Conservation (phyloP, 2,797 vertebrate genomes). For the Coracias cyanogaster region DNA sequence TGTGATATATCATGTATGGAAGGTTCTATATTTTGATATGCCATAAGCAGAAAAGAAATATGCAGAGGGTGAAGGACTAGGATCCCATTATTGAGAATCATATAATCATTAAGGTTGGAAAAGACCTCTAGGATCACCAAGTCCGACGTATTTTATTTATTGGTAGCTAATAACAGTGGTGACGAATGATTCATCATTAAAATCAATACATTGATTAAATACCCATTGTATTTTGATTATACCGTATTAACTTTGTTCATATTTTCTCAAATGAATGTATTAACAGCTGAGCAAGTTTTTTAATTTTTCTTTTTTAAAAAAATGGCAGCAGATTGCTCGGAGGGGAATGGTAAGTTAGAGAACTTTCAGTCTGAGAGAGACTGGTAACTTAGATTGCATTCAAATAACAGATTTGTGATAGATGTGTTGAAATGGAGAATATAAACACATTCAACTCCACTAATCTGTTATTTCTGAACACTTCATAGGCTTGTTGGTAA, state of each 20-base stretch:
- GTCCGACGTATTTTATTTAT: too few relatives aligned
- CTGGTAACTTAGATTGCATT: constrained; percentile 31
- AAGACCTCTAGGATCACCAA: too few relatives aligned
- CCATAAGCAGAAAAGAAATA: not conserved
- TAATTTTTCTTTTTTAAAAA: constrained; percentile 80
- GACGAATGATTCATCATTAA: not conserved
- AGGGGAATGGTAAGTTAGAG: constrained; percentile 82
- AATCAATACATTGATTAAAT: not conserved
- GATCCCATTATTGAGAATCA: not conserved
- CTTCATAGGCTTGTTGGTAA: not conserved
- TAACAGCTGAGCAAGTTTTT: constrained; percentile 73
- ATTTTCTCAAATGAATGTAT: constrained; percentile 61
- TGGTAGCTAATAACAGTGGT: not conserved
- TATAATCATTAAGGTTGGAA: too few relatives aligned
- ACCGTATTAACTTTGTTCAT: constrained; percentile 34
- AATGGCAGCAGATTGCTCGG: constrained; percentile 78
- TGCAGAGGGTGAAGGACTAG: not conserved
- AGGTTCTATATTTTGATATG: not conserved
- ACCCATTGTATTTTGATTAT: constrained; percentile 44
- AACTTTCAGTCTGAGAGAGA: constrained; percentile 48
- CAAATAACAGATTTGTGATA: constrained; percentile 25
- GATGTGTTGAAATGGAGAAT: not conserved
- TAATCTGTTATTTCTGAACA: constrained; percentile 15
- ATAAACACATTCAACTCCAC: not conserved
- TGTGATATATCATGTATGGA: not conserved